Conservation (phyloP, 2,113 vertebrate genomes). For the Elachura formosa region DNA sequence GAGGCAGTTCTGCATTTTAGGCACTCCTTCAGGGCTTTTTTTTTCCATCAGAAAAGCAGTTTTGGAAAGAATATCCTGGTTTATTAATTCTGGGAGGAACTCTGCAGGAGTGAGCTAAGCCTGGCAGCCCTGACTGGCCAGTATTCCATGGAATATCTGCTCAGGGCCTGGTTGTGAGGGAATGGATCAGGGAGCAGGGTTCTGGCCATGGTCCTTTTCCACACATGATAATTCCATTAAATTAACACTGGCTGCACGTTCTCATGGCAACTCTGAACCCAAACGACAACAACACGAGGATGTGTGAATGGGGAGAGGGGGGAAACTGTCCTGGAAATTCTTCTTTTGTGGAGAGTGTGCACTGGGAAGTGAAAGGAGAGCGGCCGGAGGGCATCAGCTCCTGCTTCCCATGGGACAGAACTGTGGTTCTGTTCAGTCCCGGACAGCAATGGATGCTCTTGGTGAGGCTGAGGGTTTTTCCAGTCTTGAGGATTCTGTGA, state of each 20-base stretch:
- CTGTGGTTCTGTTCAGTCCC: rapidly evolving
- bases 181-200: not conserved
- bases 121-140: not conserved
- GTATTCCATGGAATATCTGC: not conserved
- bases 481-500: not conserved
- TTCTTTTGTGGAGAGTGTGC: not conserved
- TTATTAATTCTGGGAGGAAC: not conserved
- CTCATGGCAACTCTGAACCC: not conserved
- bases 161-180: not conserved
- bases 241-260: not conserved
- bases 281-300: not conserved
- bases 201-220: not conserved
- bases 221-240: not conserved
- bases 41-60: not conserved
- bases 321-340: not conserved
- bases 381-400: not conserved
- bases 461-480: rapidly evolving
- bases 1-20: not conserved
- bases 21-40: not conserved
- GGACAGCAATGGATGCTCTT: rapidly evolving
- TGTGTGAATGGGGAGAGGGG: not conserved
- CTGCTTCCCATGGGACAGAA: rapidly evolving
- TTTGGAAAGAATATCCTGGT: not conserved
- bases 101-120: not conserved
- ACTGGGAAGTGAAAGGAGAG: not conserved